These are phyloP conservation scores for Falco columbarius DNA, from an alignment of 2,797 vertebrate genomes.

Conservation along the genomic window DNA sequence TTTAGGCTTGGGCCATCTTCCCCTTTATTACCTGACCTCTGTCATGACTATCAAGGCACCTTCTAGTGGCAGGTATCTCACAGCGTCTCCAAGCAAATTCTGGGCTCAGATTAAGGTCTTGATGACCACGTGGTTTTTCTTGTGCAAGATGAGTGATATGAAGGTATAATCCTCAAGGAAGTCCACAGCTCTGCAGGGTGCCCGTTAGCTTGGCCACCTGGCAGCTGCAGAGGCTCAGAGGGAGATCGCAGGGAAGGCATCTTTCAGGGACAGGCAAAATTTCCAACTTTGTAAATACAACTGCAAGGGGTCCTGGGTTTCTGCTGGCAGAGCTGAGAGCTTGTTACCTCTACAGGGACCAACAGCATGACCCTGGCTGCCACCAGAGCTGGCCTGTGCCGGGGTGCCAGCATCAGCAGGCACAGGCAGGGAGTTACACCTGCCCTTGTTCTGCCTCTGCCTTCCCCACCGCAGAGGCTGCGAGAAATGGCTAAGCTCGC, in stretches of 20 bases:
- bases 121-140: not conserved
- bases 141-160: not conserved
- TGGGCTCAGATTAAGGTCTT: not conserved
- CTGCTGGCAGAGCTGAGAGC: not conserved
- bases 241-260: not conserved
- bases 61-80: not conserved
- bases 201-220: not conserved
- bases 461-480: not conserved
- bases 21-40: not conserved
- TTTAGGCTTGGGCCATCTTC: not conserved
- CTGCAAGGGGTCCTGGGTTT: not conserved
- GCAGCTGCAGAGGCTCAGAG: not conserved
- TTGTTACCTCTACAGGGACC: not conserved
- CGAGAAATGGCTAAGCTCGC: accelerated
- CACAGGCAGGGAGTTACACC: not conserved
- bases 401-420: not conserved
- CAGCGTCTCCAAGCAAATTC: not conserved
- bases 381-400: not conserved
- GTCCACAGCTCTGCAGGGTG: not conserved
- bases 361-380: not conserved
- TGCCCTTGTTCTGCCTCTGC: not conserved
- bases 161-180: not conserved
- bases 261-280: not conserved
- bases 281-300: not conserved
- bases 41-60: not conserved